These are phyloP conservation scores for Medauroidea extradentata DNA, from an alignment of 1,140 invertebrate species.

Conservation along the genomic window DNA sequence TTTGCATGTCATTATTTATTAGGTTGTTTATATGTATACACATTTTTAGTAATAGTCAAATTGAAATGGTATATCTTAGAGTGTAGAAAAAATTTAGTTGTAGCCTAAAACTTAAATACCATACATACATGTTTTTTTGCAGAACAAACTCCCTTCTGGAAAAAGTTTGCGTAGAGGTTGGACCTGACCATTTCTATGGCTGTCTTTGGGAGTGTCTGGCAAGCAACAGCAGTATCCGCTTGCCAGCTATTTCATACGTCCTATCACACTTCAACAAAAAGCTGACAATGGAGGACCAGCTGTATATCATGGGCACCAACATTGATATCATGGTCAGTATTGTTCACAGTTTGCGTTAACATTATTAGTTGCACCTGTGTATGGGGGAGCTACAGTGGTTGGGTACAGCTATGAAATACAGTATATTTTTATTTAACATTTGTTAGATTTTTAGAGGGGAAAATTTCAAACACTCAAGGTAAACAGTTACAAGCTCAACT, in stretches of 20 bases:
- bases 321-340: slow-evolving; percentile 71
- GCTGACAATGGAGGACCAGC: slow-evolving; percentile 76
- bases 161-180: slow-evolving; percentile 76
- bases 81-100: background rate
- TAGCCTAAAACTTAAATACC: no score
- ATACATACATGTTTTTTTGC: slow-evolving; percentile 28
- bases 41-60: no score
- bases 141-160: slow-evolving; percentile 73
- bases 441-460: no score
- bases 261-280: slow-evolving; percentile 80
- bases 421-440: no score
- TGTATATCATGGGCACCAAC: slow-evolving; percentile 81
- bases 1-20: background rate
- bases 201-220: slow-evolving; percentile 86
- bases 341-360: no score
- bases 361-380: no score
- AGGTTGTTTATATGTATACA: no score
- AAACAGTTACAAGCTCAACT: no score
- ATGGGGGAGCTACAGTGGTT: no score
- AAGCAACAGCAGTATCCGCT: slow-evolving; percentile 75
- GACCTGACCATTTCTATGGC: slow-evolving; percentile 75
- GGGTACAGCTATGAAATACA: no score
- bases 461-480: no score
- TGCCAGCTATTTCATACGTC: slow-evolving; percentile 80
- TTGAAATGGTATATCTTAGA: no score